Percentiles rank a stretch among this genome's conserved stretches.
Evolutionary conservation across 2,888 invertebrate genomes (phyloP).

Genomic region (Hypsopygia costalis): DNA sequence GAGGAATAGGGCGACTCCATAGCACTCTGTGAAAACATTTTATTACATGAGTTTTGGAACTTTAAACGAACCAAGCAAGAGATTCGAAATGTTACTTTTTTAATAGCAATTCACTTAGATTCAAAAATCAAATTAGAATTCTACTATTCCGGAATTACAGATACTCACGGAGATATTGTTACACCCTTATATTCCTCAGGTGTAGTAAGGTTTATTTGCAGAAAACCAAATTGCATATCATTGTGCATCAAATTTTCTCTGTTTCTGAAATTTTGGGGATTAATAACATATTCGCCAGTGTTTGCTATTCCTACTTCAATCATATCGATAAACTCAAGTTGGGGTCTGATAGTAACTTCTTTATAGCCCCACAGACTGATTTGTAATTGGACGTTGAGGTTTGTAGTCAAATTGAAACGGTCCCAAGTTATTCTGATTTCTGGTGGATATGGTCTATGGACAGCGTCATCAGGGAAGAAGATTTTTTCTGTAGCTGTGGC

Average conservation of each 20-base stretch:
- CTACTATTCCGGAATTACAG: neutral
- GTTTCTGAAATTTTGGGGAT: slow-evolving; percentile 85
- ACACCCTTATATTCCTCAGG: slow-evolving; percentile 84
- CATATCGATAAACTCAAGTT: slow-evolving; percentile 89
- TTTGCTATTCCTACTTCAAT: slow-evolving; percentile 84
- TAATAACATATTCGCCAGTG: slow-evolving; percentile 86
- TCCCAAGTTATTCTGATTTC: slow-evolving; percentile 92
- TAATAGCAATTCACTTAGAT: too few relatives aligned
- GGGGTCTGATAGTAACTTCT: slow-evolving; percentile 89
- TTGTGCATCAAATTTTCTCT: slow-evolving; percentile 84
- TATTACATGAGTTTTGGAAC: too few relatives aligned
- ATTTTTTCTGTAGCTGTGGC: slow-evolving; percentile 92
- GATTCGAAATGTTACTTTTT: too few relatives aligned
- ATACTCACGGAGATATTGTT: slow-evolving; percentile 87
- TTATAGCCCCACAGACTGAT: slow-evolving; percentile 95
- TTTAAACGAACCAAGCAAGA: too few relatives aligned
- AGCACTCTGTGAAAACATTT: slow-evolving; percentile 74
- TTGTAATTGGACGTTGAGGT: slow-evolving; percentile 86
- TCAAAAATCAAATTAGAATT: slow-evolving; percentile 10
- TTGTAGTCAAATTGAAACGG: slow-evolving; percentile 90
- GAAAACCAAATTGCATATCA: slow-evolving; percentile 92
- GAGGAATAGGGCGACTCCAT: slow-evolving; percentile 95
- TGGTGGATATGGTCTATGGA: slow-evolving; percentile 86
- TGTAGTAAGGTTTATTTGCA: slow-evolving; percentile 92
- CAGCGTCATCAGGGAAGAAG: slow-evolving; percentile 86